phyloP scores from a whole-genome alignment of 1,140 invertebrate species.

The Drosophila virilis region DNA sequence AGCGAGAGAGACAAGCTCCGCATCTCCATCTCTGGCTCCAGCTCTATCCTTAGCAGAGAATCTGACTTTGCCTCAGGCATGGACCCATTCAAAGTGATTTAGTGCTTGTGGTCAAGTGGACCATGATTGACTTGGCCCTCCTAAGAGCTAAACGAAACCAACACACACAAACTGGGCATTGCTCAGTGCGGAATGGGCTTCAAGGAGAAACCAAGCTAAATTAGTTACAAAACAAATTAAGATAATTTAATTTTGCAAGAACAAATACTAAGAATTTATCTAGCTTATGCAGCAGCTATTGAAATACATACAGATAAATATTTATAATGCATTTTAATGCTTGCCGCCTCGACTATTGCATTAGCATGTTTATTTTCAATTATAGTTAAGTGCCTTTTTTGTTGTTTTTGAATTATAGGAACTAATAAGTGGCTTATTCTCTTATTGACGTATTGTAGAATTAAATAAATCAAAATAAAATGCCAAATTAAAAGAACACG shows the following conservation, averaged over 20 bases:
- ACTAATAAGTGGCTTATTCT: too few species aligned
- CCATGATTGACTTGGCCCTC: conserved; percentile 68
- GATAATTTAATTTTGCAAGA: neutral
- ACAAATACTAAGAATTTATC: neutral
- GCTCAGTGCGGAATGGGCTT: too few species aligned
- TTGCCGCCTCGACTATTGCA: too few species aligned
- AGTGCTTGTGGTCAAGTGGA: conserved; percentile 76
- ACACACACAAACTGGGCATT: conserved; percentile 9
- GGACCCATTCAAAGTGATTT: conserved; percentile 72
- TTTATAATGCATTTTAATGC: too few species aligned
- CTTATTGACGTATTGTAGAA: too few species aligned
- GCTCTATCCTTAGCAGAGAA: neutral
- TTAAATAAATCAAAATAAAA: too few species aligned
- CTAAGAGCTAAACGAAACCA: conserved; percentile 54
- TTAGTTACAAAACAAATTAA: conserved; percentile 5
- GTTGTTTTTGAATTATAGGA: too few species aligned
- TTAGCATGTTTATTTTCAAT: too few species aligned
- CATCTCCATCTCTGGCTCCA: conserved; percentile 11
- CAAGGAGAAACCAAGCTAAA: neutral
- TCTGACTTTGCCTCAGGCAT: conserved; percentile 35
- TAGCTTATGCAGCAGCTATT: too few species aligned
- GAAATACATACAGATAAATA: too few species aligned
- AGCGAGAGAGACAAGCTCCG: conserved; percentile 9
- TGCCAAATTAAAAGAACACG: too few species aligned
- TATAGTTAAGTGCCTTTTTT: too few species aligned